Conservation (phyloP, 1,140 invertebrate species). For the Ridgeia piscesae region DNA sequence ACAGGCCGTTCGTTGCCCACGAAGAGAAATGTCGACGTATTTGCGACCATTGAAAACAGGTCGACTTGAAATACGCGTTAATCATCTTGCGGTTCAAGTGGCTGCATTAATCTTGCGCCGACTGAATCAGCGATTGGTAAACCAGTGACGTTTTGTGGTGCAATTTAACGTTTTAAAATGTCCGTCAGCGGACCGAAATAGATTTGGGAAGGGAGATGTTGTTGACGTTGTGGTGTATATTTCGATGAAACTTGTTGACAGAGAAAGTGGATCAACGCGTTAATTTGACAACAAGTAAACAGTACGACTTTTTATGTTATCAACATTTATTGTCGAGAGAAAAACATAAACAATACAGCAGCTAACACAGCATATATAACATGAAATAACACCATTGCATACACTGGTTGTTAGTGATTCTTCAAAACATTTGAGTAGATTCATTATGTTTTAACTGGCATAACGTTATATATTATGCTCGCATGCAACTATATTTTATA, state of each 20-base stretch:
- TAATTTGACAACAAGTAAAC: not conserved
- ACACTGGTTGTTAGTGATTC: not conserved
- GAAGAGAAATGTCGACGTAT: not conserved
- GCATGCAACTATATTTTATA: too few species aligned
- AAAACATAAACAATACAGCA: not conserved
- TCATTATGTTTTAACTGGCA: too few species aligned
- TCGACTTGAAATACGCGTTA: not conserved
- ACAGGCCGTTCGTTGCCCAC: not conserved
- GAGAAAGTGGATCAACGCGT: not conserved
- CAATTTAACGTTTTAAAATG: not conserved
- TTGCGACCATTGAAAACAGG: not conserved
- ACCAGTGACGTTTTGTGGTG: not conserved
- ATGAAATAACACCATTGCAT: not conserved
- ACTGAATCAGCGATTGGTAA: not conserved
- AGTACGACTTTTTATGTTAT: not conserved
- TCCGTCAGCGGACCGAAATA: not conserved
- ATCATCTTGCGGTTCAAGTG: not conserved
- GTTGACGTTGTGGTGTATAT: not conserved
- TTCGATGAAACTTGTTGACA: not conserved
- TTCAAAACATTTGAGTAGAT: not conserved
- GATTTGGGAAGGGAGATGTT: not conserved
- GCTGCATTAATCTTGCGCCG: not conserved
- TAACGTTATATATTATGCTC: too few species aligned
- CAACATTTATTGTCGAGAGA: not conserved
- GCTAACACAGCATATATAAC: not conserved